phyloP scores from a whole-genome alignment of 2,888 invertebrate species.

The Automeris io region DNA sequence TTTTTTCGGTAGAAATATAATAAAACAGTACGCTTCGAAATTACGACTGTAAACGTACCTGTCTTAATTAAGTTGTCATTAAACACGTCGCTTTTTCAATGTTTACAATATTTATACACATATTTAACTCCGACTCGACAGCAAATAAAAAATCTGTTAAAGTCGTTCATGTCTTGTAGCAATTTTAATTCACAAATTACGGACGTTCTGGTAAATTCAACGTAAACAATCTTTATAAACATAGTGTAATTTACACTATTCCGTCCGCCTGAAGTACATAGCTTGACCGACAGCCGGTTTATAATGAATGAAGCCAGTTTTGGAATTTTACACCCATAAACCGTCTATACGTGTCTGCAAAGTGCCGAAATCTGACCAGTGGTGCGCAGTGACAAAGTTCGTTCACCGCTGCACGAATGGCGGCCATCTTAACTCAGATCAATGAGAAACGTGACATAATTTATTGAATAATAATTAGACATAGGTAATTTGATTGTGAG shows the following conservation, averaged over 20 bases:
- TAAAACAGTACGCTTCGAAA: not conserved
- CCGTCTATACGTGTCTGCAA: slow-evolving; percentile 33
- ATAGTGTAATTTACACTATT: not conserved
- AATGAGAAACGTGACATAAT: slow-evolving; percentile 6
- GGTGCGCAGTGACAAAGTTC: slow-evolving; percentile 63
- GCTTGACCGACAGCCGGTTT: slow-evolving; percentile 10
- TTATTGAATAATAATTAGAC: not conserved
- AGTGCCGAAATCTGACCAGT: slow-evolving; percentile 63
- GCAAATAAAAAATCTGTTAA: no score
- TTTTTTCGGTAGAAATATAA: not conserved
- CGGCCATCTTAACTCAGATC: slow-evolving; percentile 17
- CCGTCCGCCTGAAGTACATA: not conserved
- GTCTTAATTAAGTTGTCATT: slow-evolving; percentile 1
- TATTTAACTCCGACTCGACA: no score
- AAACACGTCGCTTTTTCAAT: no score
- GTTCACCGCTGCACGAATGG: slow-evolving; percentile 57
- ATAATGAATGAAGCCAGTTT: slow-evolving; percentile 12
- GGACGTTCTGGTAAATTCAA: no score
- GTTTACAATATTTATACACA: no score
- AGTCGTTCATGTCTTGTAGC: no score
- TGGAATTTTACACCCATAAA: slow-evolving; percentile 52
- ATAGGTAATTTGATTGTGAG: no score
- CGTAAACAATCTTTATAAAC: no score
- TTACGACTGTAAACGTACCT: not conserved
- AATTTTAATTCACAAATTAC: no score